Evolutionary conservation across 2,797 vertebrate species (phyloP).

Genomic region (Iguana delicatissima): DNA sequence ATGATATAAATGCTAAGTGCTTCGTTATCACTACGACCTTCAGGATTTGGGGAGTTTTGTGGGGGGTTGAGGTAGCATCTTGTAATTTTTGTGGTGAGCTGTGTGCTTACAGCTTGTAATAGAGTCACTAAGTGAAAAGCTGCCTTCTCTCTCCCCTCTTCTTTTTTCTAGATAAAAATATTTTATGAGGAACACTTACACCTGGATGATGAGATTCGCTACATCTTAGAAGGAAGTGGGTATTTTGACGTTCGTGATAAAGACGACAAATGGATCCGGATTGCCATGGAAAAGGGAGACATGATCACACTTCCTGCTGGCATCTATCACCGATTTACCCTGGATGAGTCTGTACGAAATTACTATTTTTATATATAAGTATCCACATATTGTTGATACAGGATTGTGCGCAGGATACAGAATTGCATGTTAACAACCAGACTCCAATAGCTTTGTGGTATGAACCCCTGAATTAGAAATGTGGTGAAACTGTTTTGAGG

Average conservation of each 20-base stretch:
- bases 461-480: constrained; percentile 66
- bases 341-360: constrained; percentile 83
- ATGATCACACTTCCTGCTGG: constrained; percentile 94
- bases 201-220: constrained; percentile 94
- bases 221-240: constrained; percentile 91
- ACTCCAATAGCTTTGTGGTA: constrained; percentile 37
- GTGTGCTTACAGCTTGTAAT: constrained; percentile 12
- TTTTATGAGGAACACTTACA: constrained; percentile 96
- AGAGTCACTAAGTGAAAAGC: constrained; percentile 13
- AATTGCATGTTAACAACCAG: constrained; percentile 33
- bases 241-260: constrained; percentile 93
- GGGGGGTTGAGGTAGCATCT: not conserved
- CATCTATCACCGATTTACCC: constrained; percentile 95
- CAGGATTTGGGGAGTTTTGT: not conserved
- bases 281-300: constrained; percentile 90
- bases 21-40: not conserved
- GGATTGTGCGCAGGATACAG: not conserved
- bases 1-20: not conserved
- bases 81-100: not conserved
- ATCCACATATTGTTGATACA: constrained; percentile 27
- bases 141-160: constrained; percentile 7
- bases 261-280: constrained; percentile 92
- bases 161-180: constrained; percentile 84
- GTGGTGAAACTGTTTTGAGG: constrained; percentile 46
- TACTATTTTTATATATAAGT: not conserved